phyloP scores from a whole-genome alignment of 2,888 invertebrate species.

The Tanaodytes sp. region DNA sequence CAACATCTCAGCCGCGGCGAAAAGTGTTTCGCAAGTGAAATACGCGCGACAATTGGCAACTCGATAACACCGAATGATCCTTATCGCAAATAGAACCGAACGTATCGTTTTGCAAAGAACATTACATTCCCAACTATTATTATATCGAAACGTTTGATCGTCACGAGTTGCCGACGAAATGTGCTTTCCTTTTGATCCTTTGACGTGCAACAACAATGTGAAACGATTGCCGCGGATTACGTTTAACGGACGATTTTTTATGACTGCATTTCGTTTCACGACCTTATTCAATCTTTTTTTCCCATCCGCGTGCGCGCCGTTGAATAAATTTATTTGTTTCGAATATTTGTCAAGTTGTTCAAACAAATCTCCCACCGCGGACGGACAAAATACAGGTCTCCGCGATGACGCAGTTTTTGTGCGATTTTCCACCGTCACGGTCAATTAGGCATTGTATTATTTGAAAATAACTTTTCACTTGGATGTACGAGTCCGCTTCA shows the following conservation, averaged over 20 bases:
- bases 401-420: conserved; percentile 17
- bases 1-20: too few species aligned
- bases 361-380: conserved; percentile 42
- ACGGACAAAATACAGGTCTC: too few species aligned
- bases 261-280: conserved; percentile 35
- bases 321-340: conserved; percentile 40
- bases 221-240: conserved; percentile 30
- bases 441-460: conserved; percentile 38
- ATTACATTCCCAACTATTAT: conserved; percentile 21
- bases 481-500: conserved; percentile 20
- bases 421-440: conserved; percentile 16
- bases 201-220: conserved; percentile 23
- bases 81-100: conserved; percentile 7
- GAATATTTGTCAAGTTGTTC: conserved; percentile 48
- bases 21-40: too few species aligned
- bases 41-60: too few species aligned
- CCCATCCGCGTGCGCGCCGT: neutral
- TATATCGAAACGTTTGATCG: conserved; percentile 22
- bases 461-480: conserved; percentile 33
- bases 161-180: conserved; percentile 16
- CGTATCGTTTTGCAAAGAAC: conserved; percentile 10
- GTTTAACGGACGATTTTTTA: conserved; percentile 37
- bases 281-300: conserved; percentile 3
- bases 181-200: conserved; percentile 38
- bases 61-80: conserved; percentile 6